Conservation (phyloP, 2,888 invertebrate genomes). For the Carcina quercana region DNA sequence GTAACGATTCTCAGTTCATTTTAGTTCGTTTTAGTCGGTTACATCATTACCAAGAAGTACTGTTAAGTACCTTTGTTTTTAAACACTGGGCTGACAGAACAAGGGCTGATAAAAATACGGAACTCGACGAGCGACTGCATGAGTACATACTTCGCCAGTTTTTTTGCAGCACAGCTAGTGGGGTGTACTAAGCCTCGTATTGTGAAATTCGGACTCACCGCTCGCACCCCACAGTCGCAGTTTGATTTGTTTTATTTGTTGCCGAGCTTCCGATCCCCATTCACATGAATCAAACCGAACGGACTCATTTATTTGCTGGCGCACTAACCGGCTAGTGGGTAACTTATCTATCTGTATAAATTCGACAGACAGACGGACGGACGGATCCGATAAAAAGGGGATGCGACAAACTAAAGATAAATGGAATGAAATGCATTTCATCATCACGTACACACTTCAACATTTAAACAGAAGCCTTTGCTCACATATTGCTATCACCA, state of each 20-base stretch:
- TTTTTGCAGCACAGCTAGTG: neutral
- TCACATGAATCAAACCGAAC: constrained; percentile 68
- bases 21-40: too few relatives aligned
- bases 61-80: too few relatives aligned
- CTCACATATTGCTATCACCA: too few relatives aligned
- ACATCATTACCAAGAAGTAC: too few relatives aligned
- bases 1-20: too few relatives aligned
- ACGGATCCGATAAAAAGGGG: constrained; percentile 25
- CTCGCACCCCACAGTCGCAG: constrained; percentile 25
- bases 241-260: constrained; percentile 63
- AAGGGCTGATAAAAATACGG: too few relatives aligned
- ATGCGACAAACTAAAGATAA: constrained; percentile 5
- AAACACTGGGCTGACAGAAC: too few relatives aligned
- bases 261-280: constrained; percentile 58
- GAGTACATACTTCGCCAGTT: too few relatives aligned
- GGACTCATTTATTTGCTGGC: constrained; percentile 68
- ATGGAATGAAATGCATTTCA: too few relatives aligned
- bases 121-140: too few relatives aligned
- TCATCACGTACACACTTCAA: too few relatives aligned
- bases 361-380: neutral
- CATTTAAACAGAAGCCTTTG: too few relatives aligned
- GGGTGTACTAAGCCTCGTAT: neutral
- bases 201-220: constrained; percentile 23
- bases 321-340: constrained; percentile 15
- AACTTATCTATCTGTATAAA: constrained; percentile 2